Conservation (phyloP, 1,140 invertebrate species). For the Pemphigus obesinymphae region DNA sequence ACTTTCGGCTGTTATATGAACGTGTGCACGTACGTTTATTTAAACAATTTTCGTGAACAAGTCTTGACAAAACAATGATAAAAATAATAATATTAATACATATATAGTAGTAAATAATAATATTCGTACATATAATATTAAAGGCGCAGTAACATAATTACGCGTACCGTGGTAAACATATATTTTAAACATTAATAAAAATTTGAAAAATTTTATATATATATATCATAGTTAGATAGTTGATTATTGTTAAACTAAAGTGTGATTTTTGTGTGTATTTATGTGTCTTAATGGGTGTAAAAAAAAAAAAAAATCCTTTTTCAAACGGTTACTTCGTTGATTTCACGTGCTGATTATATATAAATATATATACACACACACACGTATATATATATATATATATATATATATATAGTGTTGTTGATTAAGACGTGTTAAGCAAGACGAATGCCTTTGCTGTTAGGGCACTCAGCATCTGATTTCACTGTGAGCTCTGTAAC, state of each 20-base stretch:
- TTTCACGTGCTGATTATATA: background rate
- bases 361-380: background rate
- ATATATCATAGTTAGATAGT: too few relatives aligned
- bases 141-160: too few relatives aligned
- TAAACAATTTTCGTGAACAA: too few relatives aligned
- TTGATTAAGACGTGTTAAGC: slow-evolving; percentile 22
- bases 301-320: background rate
- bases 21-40: too few relatives aligned
- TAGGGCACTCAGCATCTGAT: background rate
- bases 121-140: too few relatives aligned
- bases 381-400: background rate
- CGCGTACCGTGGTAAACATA: too few relatives aligned
- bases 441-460: slow-evolving; percentile 35
- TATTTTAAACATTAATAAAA: too few relatives aligned
- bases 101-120: too few relatives aligned
- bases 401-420: background rate
- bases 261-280: background rate
- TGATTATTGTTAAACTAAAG: too few relatives aligned
- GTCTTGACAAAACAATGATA: too few relatives aligned
- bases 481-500: slow-evolving; percentile 18
- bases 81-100: too few relatives aligned
- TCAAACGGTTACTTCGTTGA: background rate
- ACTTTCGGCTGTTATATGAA: too few relatives aligned
- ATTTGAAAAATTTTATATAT: background rate
- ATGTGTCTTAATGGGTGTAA: background rate